phyloP scores from a whole-genome alignment of 2,888 invertebrate genomes.

The Heliothis peltigera region DNA sequence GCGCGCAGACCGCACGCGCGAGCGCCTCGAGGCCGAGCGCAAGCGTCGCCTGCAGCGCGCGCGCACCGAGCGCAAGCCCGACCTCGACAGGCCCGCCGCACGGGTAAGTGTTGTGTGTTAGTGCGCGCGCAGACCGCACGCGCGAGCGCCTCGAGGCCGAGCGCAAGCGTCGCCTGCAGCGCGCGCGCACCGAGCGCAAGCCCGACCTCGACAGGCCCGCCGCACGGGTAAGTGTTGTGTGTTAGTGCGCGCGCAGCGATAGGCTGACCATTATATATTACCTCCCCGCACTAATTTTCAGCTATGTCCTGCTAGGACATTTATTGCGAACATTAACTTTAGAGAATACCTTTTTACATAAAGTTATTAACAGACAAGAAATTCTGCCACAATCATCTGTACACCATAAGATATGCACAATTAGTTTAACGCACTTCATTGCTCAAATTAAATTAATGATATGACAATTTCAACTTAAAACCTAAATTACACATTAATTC shows the following conservation, averaged over 20 bases:
- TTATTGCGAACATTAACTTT: too few relatives aligned
- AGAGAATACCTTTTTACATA: too few relatives aligned
- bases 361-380: too few relatives aligned
- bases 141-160: conserved; percentile 86
- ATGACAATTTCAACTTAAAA: too few relatives aligned
- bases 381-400: too few relatives aligned
- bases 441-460: too few relatives aligned
- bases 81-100: conserved; percentile 58
- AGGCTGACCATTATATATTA: too few relatives aligned
- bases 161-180: conserved; percentile 85
- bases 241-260: conserved; percentile 76
- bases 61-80: conserved; percentile 81
- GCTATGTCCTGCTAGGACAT: too few relatives aligned
- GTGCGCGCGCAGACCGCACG: conserved; percentile 80
- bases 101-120: conserved; percentile 9
- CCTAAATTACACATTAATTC: too few relatives aligned
- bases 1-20: conserved; percentile 82
- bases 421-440: too few relatives aligned
- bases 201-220: conserved; percentile 66
- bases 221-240: conserved; percentile 6
- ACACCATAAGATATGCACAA: too few relatives aligned
- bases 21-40: conserved; percentile 85
- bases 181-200: conserved; percentile 85
- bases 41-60: conserved; percentile 87
- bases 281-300: too few relatives aligned